A percentile compares a stretch with the other conserved stretches of the same genome.
Conservation (phyloP, 1,140 invertebrate species). For the Stegodyphus mimosarum region DNA sequence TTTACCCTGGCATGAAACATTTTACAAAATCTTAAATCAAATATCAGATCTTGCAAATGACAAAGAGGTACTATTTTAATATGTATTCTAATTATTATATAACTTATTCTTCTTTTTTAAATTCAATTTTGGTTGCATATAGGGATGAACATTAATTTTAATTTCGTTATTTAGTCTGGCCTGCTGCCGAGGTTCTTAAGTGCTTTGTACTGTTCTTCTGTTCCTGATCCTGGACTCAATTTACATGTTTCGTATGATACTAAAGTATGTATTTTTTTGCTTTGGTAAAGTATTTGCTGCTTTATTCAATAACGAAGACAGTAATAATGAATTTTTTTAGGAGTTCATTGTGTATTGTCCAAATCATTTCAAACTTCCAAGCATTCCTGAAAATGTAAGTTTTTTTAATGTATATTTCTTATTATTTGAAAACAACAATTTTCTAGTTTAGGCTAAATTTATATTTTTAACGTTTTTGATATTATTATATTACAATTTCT, state of each 20-base stretch:
- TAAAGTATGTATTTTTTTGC: slow-evolving; percentile 40
- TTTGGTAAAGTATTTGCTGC: background rate
- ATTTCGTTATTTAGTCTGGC: slow-evolving; percentile 62
- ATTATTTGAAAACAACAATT: background rate
- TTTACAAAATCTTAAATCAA: slow-evolving; percentile 78
- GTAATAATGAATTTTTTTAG: slow-evolving; percentile 69
- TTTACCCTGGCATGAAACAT: slow-evolving; percentile 95
- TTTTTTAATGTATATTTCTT: background rate
- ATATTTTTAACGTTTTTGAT: no score
- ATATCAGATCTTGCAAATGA: slow-evolving; percentile 67
- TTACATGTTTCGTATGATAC: slow-evolving; percentile 70
- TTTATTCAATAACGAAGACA: background rate
- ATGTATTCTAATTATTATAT: background rate
- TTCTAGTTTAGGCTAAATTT: no score
- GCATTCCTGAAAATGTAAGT: slow-evolving; percentile 95
- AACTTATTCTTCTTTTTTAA: background rate
- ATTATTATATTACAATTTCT: no score
- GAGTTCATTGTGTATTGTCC: slow-evolving; percentile 83
- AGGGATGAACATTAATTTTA: slow-evolving; percentile 61
- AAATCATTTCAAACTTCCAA: slow-evolving; percentile 83
- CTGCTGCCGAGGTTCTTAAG: slow-evolving; percentile 75
- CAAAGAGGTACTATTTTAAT: slow-evolving; percentile 54
- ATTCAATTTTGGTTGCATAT: slow-evolving; percentile 69
- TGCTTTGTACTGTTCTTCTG: slow-evolving; percentile 74
- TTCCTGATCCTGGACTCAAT: slow-evolving; percentile 72